phyloP scores from a whole-genome alignment of 2,888 invertebrate genomes.

The Achlya flavicornis region DNA sequence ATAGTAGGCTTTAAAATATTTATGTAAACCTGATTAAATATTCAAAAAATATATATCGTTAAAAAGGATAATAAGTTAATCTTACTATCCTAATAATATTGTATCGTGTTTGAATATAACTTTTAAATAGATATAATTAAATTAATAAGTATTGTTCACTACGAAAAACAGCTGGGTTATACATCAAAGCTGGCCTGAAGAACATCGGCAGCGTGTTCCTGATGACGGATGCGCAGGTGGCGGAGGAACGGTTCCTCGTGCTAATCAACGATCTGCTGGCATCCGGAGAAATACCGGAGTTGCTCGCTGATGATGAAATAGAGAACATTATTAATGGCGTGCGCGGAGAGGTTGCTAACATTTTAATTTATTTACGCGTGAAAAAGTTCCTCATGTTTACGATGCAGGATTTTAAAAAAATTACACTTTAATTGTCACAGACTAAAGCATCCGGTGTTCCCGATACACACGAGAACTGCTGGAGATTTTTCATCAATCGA shows the following conservation, averaged over 20 bases:
- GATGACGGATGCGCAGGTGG: conserved; percentile 97
- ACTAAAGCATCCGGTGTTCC: conserved; percentile 91
- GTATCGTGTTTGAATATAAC: too few relatives aligned
- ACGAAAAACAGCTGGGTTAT: conserved; percentile 85
- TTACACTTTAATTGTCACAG: conserved; percentile 52
- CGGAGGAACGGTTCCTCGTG: conserved; percentile 95
- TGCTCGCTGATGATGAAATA: conserved; percentile 94
- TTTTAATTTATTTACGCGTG: not conserved
- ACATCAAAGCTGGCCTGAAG: conserved; percentile 94
- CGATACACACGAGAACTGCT: conserved; percentile 96
- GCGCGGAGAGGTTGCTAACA: conserved; percentile 85
- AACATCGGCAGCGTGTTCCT: conserved; percentile 93
- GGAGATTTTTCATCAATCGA: conserved; percentile 96
- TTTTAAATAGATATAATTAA: too few relatives aligned
- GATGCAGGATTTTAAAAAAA: conserved; percentile 18
- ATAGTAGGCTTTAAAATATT: too few relatives aligned
- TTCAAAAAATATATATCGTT: too few relatives aligned
- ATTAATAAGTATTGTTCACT: too few relatives aligned
- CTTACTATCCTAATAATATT: too few relatives aligned
- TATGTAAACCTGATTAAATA: too few relatives aligned
- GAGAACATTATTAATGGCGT: conserved; percentile 93
- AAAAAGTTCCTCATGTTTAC: too few relatives aligned
- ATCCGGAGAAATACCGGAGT: conserved; percentile 96
- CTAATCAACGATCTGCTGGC: conserved; percentile 96
- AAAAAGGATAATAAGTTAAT: too few relatives aligned